Evolutionary conservation across 2,888 invertebrate species (phyloP).

Genomic region (Tuta absoluta): DNA sequence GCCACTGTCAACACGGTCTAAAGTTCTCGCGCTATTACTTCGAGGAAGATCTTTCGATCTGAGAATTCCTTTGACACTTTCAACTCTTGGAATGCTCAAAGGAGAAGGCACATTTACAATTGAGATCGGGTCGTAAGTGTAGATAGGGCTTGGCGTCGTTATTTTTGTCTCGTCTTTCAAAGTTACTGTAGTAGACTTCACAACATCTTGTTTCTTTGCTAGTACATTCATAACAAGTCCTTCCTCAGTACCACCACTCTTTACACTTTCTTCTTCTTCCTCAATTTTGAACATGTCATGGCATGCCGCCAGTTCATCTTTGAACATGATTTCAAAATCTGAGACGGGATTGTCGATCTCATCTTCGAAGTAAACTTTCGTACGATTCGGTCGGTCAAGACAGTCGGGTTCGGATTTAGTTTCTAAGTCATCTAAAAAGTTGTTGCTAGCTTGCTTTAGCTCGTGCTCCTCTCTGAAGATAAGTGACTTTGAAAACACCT

Average conservation of each 20-base stretch:
- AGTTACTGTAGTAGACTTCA: conserved; percentile 72
- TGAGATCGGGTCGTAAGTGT: conserved; percentile 69
- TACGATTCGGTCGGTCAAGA: conserved; percentile 66
- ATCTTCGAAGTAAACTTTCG: conserved; percentile 77
- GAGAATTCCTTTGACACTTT: conserved; percentile 71
- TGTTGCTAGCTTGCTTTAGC: conserved; percentile 58
- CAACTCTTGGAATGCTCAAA: conserved; percentile 65
- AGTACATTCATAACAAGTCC: conserved; percentile 70
- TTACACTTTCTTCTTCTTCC: conserved; percentile 72
- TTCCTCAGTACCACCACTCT: conserved; percentile 67
- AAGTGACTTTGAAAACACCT: conserved; percentile 78
- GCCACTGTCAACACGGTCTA: conserved; percentile 64
- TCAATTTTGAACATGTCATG: conserved; percentile 77
- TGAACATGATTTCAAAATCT: conserved; percentile 80
- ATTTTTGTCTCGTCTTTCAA: conserved; percentile 73
- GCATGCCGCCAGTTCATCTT: conserved; percentile 69
- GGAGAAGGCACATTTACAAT: conserved; percentile 60
- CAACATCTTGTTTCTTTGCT: conserved; percentile 67
- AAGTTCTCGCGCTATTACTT: conserved; percentile 65
- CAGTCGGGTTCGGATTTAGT: conserved; percentile 75
- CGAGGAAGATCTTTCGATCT: conserved; percentile 57
- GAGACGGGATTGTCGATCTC: conserved; percentile 75
- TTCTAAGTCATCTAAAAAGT: conserved; percentile 68
- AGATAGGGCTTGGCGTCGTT: conserved; percentile 64
- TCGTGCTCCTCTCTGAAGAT: conserved; percentile 77